Conservation (phyloP, 92 coral and sea anemone species). For the Meandrina meandrites region DNA sequence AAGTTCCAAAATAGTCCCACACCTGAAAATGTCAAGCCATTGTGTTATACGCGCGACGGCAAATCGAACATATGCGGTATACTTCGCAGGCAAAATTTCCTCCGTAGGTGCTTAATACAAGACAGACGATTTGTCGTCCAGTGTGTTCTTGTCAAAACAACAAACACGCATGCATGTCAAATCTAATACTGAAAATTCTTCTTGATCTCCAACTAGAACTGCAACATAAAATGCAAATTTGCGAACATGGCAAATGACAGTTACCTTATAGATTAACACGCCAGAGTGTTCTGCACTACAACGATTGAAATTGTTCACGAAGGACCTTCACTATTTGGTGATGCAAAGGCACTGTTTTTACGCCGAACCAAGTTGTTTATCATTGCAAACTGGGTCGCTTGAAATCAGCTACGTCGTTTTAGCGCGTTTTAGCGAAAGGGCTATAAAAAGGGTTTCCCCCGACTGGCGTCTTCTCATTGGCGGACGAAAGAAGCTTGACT, state of each 20-base stretch:
- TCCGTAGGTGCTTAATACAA: background rate
- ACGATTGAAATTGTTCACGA: background rate
- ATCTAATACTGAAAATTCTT: background rate
- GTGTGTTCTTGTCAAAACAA: constrained; percentile 13
- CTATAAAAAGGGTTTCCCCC: constrained; percentile 30
- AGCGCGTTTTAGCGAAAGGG: constrained; percentile 30
- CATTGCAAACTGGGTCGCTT: background rate
- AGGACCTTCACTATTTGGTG: background rate
- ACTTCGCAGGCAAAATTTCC: background rate
- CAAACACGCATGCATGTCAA: background rate
- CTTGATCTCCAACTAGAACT: background rate
- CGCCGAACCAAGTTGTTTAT: background rate
- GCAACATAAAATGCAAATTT: background rate
- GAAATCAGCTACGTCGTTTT: constrained; percentile 17
- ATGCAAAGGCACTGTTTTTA: background rate
- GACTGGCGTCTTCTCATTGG: constrained; percentile 28
- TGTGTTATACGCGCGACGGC: background rate
- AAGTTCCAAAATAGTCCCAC: constrained; percentile 1
- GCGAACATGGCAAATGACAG: background rate
- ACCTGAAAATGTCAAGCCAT: constrained; percentile 21
- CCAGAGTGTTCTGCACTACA: constrained; percentile 10
- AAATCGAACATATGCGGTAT: background rate
- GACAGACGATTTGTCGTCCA: background rate
- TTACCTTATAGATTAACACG: constrained; percentile 8
- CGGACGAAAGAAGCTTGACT: background rate